Evolutionary conservation across 2,797 vertebrate species (phyloP).

Genomic region (Bradypodion pumilum): DNA sequence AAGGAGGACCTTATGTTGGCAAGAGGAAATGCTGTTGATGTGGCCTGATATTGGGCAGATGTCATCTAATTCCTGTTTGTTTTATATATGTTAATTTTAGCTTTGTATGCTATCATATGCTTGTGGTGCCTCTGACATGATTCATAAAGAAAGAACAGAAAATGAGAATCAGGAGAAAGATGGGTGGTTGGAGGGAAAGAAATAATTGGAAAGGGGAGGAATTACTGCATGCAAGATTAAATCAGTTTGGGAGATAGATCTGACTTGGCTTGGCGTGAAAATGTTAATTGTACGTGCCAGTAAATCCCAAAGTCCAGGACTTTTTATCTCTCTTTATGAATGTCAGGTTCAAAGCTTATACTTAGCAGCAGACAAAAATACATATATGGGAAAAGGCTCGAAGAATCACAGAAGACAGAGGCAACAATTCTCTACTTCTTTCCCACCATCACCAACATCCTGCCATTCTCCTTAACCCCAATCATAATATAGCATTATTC

Average conservation of each 20-base stretch:
- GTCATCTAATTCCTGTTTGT: too few species aligned
- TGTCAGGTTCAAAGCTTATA: slow-evolving; percentile 23
- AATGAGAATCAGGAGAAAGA: neutral
- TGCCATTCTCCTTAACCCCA: neutral
- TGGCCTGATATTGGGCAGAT: too few species aligned
- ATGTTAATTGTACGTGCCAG: neutral
- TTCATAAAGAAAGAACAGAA: too few species aligned
- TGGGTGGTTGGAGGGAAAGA: neutral
- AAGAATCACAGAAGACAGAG: neutral
- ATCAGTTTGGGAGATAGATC: neutral
- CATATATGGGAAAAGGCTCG: neutral
- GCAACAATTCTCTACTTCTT: neutral
- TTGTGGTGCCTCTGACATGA: too few species aligned
- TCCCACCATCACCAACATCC: neutral
- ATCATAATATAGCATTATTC: neutral
- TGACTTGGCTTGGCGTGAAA: neutral
- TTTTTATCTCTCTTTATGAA: slow-evolving; percentile 20
- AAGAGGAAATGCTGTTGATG: too few species aligned
- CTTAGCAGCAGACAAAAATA: neutral
- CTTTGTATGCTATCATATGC: too few species aligned
- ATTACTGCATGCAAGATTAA: neutral
- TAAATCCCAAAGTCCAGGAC: slow-evolving; percentile 3
- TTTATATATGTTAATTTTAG: too few species aligned
- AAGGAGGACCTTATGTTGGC: too few species aligned
- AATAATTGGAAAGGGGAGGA: neutral